These are phyloP conservation scores for Subacronicta megacephala DNA, from an alignment of 2,888 invertebrate genomes.

Conservation along the genomic window DNA sequence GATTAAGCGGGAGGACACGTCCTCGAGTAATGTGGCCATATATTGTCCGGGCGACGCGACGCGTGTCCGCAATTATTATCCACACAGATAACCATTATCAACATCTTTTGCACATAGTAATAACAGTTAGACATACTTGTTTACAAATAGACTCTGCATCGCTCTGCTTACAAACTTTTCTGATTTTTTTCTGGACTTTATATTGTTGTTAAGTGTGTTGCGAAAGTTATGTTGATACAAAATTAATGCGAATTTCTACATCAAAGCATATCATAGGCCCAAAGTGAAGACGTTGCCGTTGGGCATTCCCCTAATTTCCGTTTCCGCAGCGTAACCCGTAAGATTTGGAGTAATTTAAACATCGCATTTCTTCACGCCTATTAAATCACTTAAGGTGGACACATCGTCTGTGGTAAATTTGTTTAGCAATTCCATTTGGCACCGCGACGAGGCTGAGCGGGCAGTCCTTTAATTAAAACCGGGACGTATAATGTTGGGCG, in stretches of 20 bases:
- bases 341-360: slow-evolving; percentile 81
- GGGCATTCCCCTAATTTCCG: slow-evolving; percentile 55
- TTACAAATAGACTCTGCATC: slow-evolving; percentile 44
- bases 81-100: slow-evolving; percentile 56
- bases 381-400: slow-evolving; percentile 90
- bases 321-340: slow-evolving; percentile 62
- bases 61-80: slow-evolving; percentile 85
- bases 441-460: slow-evolving; percentile 77
- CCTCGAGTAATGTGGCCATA: slow-evolving; percentile 87
- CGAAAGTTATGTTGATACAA: slow-evolving; percentile 1
- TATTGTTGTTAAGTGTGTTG: slow-evolving; percentile 1
- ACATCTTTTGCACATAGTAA: slow-evolving; percentile 52
- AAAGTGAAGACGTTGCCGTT: slow-evolving; percentile 40
- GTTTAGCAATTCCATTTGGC: slow-evolving; percentile 89
- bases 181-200: slow-evolving; percentile 5
- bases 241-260: slow-evolving; percentile 27
- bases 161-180: slow-evolving; percentile 15
- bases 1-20: slow-evolving; percentile 88
- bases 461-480: slow-evolving; percentile 89
- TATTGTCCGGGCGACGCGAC: slow-evolving; percentile 82
- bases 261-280: slow-evolving; percentile 50
- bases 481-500: slow-evolving; percentile 84
- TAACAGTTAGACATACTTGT: slow-evolving; percentile 44
- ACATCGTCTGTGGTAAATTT: slow-evolving; percentile 88
- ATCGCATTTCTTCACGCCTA: slow-evolving; percentile 88